phyloP scores from a whole-genome alignment of 2,113 vertebrate species.

The Cromileptes altivelis region DNA sequence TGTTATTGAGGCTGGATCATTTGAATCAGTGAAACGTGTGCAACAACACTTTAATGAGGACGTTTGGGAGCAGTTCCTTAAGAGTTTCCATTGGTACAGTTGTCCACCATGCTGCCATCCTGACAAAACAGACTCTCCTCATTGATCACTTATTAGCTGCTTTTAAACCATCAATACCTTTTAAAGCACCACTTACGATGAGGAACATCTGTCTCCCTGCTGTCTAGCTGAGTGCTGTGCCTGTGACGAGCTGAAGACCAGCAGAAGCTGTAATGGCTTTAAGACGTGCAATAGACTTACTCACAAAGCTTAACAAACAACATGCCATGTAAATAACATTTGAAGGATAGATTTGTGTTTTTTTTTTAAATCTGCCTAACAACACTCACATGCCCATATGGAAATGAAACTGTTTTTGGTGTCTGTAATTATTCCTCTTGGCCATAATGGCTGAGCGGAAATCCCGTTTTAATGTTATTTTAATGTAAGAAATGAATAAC shows the following conservation, averaged over 20 bases:
- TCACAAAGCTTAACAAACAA: slow-evolving; percentile 39
- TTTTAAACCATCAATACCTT: slow-evolving; percentile 85
- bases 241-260: slow-evolving; percentile 42
- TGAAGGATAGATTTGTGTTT: not conserved
- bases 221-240: slow-evolving; percentile 57
- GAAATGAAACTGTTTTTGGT: not conserved
- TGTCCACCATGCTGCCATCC: slow-evolving; percentile 46
- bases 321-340: not conserved
- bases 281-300: slow-evolving; percentile 11
- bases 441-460: not conserved
- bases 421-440: not conserved
- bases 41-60: slow-evolving; percentile 24
- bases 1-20: not conserved
- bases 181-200: slow-evolving; percentile 83
- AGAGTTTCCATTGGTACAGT: slow-evolving; percentile 27
- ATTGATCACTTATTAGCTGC: slow-evolving; percentile 80
- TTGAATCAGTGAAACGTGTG: slow-evolving; percentile 31
- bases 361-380: not conserved
- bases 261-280: slow-evolving; percentile 32
- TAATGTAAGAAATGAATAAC: not conserved
- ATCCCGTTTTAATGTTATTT: not conserved
- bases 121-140: slow-evolving; percentile 66
- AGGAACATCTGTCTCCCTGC: slow-evolving; percentile 76
- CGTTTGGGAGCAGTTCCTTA: slow-evolving; percentile 19
- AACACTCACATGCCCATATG: not conserved